Conservation (phyloP, 2,113 vertebrate species). For the Notechis scutatus region DNA sequence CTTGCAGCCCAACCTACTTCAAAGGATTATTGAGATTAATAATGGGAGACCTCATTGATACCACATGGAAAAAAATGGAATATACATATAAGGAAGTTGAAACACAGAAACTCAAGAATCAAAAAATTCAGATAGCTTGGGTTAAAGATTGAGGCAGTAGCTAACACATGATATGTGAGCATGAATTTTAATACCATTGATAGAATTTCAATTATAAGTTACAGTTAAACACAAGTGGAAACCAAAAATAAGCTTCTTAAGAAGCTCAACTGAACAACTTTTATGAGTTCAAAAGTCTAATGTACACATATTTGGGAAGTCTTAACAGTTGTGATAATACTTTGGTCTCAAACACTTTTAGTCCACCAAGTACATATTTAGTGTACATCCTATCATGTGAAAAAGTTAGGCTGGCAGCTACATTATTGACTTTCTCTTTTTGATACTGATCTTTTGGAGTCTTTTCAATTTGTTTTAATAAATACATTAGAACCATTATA, state of each 20-base stretch:
- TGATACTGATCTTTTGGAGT: not conserved
- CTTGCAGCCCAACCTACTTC: not conserved
- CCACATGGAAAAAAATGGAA: not conserved
- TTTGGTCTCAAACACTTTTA: not conserved
- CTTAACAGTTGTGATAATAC: not conserved
- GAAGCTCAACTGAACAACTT: not conserved
- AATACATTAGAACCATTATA: not conserved
- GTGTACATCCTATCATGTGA: not conserved
- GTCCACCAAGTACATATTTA: not conserved
- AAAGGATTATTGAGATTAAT: not conserved
- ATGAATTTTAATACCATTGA: not conserved
- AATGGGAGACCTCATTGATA: not conserved
- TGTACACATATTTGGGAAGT: not conserved
- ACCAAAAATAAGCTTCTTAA: not conserved
- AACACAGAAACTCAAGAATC: not conserved
- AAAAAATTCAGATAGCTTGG: not conserved
- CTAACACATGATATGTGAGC: not conserved
- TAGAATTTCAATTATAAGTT: not conserved
- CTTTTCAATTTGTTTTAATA: not conserved
- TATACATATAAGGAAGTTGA: not conserved
- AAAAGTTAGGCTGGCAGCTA: not conserved
- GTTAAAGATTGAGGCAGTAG: not conserved
- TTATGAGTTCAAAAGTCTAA: not conserved
- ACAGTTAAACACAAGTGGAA: not conserved
- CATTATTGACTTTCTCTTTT: not conserved